Base-by-base conservation (phyloP, 2,888 invertebrate genomes). In the Bhutanitis thaidina region DNA sequence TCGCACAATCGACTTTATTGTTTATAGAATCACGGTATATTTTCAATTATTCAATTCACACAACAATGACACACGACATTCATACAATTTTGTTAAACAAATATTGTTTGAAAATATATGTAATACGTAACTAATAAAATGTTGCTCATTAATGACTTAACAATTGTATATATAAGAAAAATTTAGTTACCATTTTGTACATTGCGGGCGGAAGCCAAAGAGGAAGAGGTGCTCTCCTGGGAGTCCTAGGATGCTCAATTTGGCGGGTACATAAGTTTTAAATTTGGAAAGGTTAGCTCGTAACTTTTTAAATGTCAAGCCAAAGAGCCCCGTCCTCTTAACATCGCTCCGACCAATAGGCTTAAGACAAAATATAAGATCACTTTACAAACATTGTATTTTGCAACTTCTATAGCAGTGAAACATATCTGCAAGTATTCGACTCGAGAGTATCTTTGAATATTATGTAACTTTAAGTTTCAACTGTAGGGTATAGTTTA, bases 51-150 rank as follows among this genome's bases (percentile, higher is more conserved):
- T 12, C n/a, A 38, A 25, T 27, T 15, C 43, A 50, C 39, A 39
- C 27, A 16, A 13, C 40, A 50, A 50, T 50, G 50, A 50, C 50
- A 50, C 50, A 50, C 50, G 50, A 44, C 50, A 16, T 35, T 44
- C 43, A 43, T 53, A 46, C 20, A 36, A 20, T 10, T 20, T 36
- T 48, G 13, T 38, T 15, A 37, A 27, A 35, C 14, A 12, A 15
- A 3, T 9, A 9, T 3, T n/a, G 30, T 41, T 16, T 32, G 16
- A 41, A 30, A n/a, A 3, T 30, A 30, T n/a, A n/a, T 30, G n/a
- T n/a, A n/a, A n/a, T n/a, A n/a, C n/a, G n/a, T 10, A 29, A 29
- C n/a, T 29, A 29, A 30, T n/a, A 4, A 30, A 30, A 4, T 9
- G 1, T 30, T 30, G 30, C 30, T 30, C 30, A 30, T 30, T 10